These are phyloP conservation scores for Andrena chrysosceles DNA, from an alignment of 2,888 invertebrate genomes.

Conservation along the genomic window DNA sequence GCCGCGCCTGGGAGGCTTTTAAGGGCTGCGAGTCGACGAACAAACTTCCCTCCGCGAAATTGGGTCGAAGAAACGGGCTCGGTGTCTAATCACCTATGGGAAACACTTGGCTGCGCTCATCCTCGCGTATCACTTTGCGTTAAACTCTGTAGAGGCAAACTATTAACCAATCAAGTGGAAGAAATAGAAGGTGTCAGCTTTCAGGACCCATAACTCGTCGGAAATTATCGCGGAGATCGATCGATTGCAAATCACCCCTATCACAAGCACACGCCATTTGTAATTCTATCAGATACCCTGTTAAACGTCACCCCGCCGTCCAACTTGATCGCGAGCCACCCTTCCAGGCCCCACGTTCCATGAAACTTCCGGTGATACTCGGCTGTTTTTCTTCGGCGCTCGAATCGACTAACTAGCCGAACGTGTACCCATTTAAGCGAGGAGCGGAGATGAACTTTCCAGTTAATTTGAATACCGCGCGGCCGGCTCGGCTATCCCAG, in stretches of 20 bases:
- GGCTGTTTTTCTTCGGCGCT: constrained; percentile 14
- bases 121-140: neutral
- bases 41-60: neutral
- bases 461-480: constrained; percentile 64
- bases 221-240: neutral
- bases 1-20: neutral
- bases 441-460: constrained; percentile 55
- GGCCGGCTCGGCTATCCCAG: constrained; percentile 24
- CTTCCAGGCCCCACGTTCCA: neutral
- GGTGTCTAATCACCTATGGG: neutral
- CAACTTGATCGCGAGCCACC: neutral
- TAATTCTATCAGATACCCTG: constrained; percentile 13
- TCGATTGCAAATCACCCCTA: neutral
- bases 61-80: neutral
- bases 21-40: neutral
- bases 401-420: constrained; percentile 10
- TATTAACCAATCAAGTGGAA: no score
- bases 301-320: constrained; percentile 4
- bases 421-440: constrained; percentile 26
- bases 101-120: neutral
- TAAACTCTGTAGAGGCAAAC: neutral
- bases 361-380: neutral
- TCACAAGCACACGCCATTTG: neutral
- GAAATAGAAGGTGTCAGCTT: no score
- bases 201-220: neutral